Percentiles rank a stretch among this genome's conserved stretches.
Conservation (phyloP, 2,888 invertebrate species). For the Chrysina gloriosa region DNA sequence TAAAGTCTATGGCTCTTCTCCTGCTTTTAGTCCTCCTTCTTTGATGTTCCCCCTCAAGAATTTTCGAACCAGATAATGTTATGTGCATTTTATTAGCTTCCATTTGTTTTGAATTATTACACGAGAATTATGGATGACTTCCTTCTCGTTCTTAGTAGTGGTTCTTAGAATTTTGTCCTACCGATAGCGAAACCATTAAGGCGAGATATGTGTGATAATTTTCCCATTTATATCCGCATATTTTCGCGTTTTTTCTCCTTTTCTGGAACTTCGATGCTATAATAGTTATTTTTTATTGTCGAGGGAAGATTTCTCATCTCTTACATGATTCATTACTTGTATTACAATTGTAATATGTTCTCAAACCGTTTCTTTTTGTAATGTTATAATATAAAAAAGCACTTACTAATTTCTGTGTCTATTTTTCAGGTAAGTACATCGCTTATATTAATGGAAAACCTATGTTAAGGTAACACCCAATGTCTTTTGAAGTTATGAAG, state of each 20-base stretch:
- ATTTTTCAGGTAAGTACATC: conserved; percentile 44
- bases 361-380: too few relatives aligned
- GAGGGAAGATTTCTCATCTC: background rate
- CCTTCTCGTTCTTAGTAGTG: conserved; percentile 26
- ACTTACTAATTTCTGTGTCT: conserved; percentile 20
- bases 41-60: conserved; percentile 19
- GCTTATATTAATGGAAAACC: too few relatives aligned
- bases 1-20: background rate
- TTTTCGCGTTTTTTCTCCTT: conserved; percentile 25
- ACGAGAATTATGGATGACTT: conserved; percentile 43
- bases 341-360: background rate
- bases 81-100: conserved; percentile 45
- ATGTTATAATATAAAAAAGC: conserved; percentile 9
- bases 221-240: conserved; percentile 42
- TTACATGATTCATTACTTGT: background rate
- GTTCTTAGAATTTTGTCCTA: conserved; percentile 34
- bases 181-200: conserved; percentile 39
- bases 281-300: conserved; percentile 15
- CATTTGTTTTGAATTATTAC: conserved; percentile 46
- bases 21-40: background rate
- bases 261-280: background rate
- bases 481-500: too few relatives aligned
- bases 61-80: conserved; percentile 35
- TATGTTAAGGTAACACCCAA: too few relatives aligned
- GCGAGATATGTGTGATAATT: conserved; percentile 43